These are phyloP conservation scores for Macrosoma leucophasiata DNA, from an alignment of 2,888 invertebrate species.

Conservation along the genomic window DNA sequence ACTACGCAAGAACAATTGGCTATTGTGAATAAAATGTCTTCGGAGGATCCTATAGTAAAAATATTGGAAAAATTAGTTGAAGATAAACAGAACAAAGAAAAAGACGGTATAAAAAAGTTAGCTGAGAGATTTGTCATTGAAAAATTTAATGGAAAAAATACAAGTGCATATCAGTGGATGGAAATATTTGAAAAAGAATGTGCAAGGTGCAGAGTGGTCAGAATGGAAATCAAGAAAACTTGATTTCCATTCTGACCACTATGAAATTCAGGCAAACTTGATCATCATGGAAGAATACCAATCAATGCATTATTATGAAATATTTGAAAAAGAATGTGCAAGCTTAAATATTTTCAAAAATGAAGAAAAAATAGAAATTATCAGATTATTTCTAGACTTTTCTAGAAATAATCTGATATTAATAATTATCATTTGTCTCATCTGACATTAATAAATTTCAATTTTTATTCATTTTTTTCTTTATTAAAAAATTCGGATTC, in stretches of 20 bases:
- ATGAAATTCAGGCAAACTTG: no score
- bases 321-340: conserved; percentile 32
- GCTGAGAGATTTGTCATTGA: conserved; percentile 31
- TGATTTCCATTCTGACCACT: no score
- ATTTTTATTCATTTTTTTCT: no score
- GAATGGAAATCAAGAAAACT: no score
- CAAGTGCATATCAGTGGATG: conserved; percentile 29
- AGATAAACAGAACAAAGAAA: conserved; percentile 15
- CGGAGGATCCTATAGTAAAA: conserved; percentile 9
- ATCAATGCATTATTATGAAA: no score
- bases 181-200: conserved; percentile 32
- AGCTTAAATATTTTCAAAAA: conserved; percentile 25
- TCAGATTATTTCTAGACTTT: conserved; percentile 29
- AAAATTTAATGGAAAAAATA: conserved; percentile 28
- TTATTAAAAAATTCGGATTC: no score
- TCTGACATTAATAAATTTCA: no score
- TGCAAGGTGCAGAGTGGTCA: conserved; percentile 20
- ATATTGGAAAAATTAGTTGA: conserved; percentile 25
- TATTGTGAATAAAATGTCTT: background rate
- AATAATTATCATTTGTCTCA: no score
- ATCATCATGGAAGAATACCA: no score
- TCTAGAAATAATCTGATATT: no score
- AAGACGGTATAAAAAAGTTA: conserved; percentile 23
- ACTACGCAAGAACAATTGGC: conserved; percentile 8
- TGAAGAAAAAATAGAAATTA: conserved; percentile 27